These are phyloP conservation scores for Pseudomyrmex pallidus DNA, from an alignment of 1,140 invertebrate species.

Conservation along the genomic window DNA sequence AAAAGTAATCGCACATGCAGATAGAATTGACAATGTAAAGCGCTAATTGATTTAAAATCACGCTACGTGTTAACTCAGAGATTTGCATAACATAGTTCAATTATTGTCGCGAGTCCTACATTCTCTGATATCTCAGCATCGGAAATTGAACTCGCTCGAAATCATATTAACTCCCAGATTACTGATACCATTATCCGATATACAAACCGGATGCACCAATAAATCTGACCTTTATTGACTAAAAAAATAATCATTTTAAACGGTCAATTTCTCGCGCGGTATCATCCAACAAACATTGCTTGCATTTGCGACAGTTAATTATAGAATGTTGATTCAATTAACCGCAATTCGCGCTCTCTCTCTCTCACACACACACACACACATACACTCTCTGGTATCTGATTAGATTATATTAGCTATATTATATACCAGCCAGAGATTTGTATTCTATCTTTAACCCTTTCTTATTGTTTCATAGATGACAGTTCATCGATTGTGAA, in stretches of 20 bases:
- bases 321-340: slow-evolving; percentile 21
- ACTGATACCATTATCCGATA: slow-evolving; percentile 6
- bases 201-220: neutral
- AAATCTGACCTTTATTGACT: neutral
- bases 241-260: slow-evolving; percentile 11
- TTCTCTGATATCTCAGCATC: neutral
- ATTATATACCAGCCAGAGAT: neutral
- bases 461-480: neutral
- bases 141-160: neutral
- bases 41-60: slow-evolving; percentile 30
- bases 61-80: neutral
- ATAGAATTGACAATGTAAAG: neutral
- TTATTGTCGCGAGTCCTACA: neutral
- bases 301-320: slow-evolving; percentile 1
- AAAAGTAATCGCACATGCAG: neutral
- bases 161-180: neutral
- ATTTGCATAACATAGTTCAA: slow-evolving; percentile 3
- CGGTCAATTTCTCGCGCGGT: neutral
- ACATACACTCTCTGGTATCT: neutral
- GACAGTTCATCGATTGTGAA: neutral
- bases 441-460: neutral
- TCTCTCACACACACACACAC: neutral
- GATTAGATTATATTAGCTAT: neutral
- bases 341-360: neutral
- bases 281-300: slow-evolving; percentile 10